Base-by-base conservation (phyloP, 1,140 invertebrate genomes). In the Pentalonia nigronervosa region DNA sequence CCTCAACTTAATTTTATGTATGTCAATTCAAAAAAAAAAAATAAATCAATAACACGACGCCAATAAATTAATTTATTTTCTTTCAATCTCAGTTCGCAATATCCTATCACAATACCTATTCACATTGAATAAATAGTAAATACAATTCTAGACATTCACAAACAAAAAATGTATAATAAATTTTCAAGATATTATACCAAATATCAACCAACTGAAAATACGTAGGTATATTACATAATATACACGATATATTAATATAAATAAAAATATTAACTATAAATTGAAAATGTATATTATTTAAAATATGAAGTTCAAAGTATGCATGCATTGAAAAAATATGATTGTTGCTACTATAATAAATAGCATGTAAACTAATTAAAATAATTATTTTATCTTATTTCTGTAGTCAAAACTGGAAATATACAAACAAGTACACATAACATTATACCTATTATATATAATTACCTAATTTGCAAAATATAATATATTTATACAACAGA, bases 1-100 rank as follows among this genome's bases (percentile, higher is more conserved):
- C 89, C 89, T 90, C 89, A 67, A 90, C 36, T 60, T 90, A 67
- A 90, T 90, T 67, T 20, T 67, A 67, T 36, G n/a, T 90, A 47
- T 25, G 50, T 60, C 87, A 50, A 53, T 53, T 53, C 48, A 50
- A 11, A 6, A 8, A 67, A 67, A 30, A 41, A 60, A 90, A 41
- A 34, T 45, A 7, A 41, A 60, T 60, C 50, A 53, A 89, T 36
- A 56, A 56, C 11, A 89, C 50, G 34, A 53, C 23, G 23, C 41
- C 48, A 41, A 89, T 87, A 47, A 87, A 47, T 47, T 14, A n/a
- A 47, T 87, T 47, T 48, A 47, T 41, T 45, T 84, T 84, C 23
- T 41, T 84, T 45, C 9, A 45, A 84, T 84, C 36, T 25, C 25
- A 45, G 9, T 41, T 76, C 30, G n/a, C 30, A 76, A n/a, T 84